Base-by-base conservation (phyloP, 1,140 invertebrate genomes). In the Cyphomyrmex costatus region DNA sequence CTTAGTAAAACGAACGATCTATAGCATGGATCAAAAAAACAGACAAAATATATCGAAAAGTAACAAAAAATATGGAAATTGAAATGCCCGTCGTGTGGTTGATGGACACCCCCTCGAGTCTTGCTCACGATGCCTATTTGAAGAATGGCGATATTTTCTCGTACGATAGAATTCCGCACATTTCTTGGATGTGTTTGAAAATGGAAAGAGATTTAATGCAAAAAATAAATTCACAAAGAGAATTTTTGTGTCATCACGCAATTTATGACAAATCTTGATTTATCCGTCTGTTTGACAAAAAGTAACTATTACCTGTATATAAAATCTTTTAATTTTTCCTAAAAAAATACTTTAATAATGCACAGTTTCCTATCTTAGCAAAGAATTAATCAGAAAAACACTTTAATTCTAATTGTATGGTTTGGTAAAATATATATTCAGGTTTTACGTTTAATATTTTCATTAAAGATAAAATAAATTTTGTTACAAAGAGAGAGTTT, bases 31-130 rank as follows among this genome's bases (percentile, higher is more conserved):
- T 53, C 61, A 70, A 80, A 30, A n/a, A 70, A 14, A 14, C 8
- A 21, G 30, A 80, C 70, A 70, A 80, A 80, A 80, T 56, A 80
- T 80, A 80, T 27, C 63, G n/a, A 56, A 80, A 1, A 68, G 30
- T 30, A 80, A 80, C 77, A 56, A 80, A 70, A 21, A 30, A 80
- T 80, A 80, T 80, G 63, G 30, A 80, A 70, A 80, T 80, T 21
- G 46, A 80, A 30, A 56, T 42, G 14, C 46, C 14, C 46, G 46
- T 53, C 27, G n/a, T 24, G n/a, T 12, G n/a, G 21, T 68, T 80
- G 63, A 80, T 80, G 30, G 63, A 80, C 77, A 80, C 30, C 27
- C 70, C 10, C 14, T 36, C 2, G 14, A 53, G 63, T 53, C 21
- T 24, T 21, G 30, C n/a, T 68, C 77, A 36, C n/a, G n/a, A n/a